phyloP scores from a whole-genome alignment of 2,888 invertebrate species.

The Nemotelus pantherinus region DNA sequence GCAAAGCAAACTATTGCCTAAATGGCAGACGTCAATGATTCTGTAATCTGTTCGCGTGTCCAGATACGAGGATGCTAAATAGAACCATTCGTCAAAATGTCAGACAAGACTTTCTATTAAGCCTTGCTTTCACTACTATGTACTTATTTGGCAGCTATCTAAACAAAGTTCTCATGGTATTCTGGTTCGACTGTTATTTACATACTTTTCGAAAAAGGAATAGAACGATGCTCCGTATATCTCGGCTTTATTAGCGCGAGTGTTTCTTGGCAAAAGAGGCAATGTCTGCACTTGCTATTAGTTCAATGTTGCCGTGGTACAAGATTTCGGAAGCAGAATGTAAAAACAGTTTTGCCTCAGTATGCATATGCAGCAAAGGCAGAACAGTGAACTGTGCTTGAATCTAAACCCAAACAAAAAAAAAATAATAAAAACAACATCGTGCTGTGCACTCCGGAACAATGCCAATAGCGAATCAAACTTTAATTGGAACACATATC shows the following conservation, averaged over 20 bases:
- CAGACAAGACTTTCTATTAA: constrained; percentile 37
- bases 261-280: too few species aligned
- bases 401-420: neutral
- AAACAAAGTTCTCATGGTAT: neutral
- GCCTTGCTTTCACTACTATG: neutral
- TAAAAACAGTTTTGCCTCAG: too few species aligned
- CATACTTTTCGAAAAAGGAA: neutral
- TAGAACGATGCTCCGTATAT: too few species aligned
- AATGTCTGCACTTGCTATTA: too few species aligned
- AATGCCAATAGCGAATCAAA: too few species aligned
- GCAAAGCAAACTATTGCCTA: neutral
- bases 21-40: constrained; percentile 21
- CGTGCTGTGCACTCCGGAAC: too few species aligned
- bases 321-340: too few species aligned
- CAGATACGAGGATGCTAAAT: neutral
- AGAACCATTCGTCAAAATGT: constrained; percentile 35
- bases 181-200: neutral
- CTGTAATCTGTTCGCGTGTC: constrained; percentile 2
- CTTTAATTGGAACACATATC: too few species aligned
- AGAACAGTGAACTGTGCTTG: neutral
- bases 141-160: neutral
- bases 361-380: neutral
- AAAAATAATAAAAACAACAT: neutral
- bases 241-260: too few species aligned
- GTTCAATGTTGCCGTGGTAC: too few species aligned